Percentiles rank a stretch among this genome's conserved stretches.
Evolutionary conservation across 1,140 invertebrate genomes (phyloP).

Genomic region (Fopius arisanus): DNA sequence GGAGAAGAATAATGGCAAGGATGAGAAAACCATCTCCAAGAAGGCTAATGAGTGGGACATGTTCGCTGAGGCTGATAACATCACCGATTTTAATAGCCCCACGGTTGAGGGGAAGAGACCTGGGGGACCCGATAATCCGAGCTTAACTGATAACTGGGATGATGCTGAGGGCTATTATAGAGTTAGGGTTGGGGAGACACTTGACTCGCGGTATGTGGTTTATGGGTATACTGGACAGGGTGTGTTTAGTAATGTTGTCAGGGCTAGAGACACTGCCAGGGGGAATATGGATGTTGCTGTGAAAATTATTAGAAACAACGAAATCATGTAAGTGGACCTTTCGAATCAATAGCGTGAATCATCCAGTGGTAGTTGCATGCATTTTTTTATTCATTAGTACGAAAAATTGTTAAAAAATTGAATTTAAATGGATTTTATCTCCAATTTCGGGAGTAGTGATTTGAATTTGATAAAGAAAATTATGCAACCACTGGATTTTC

Average conservation of each 20-base stretch:
- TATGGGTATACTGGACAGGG: slow-evolving; percentile 99
- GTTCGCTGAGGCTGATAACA: slow-evolving; percentile 90
- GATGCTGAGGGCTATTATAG: slow-evolving; percentile 98
- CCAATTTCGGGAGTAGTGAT: too few species aligned
- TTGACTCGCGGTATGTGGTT: slow-evolving; percentile 93
- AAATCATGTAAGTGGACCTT: slow-evolving; percentile 90
- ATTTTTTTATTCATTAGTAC: slow-evolving; percentile 11
- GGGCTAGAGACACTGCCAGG: slow-evolving; percentile 88
- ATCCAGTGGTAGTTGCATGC: not conserved
- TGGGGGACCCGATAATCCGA: slow-evolving; percentile 83
- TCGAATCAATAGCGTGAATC: not conserved
- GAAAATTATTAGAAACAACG: slow-evolving; percentile 99
- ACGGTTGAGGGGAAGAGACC: slow-evolving; percentile 74
- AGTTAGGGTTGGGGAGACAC: slow-evolving; percentile 92
- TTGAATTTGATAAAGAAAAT: too few species aligned
- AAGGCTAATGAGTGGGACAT: slow-evolving; percentile 80
- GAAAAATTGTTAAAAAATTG: too few species aligned
- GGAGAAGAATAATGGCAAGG: slow-evolving; percentile 52
- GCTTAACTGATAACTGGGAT: slow-evolving; percentile 98
- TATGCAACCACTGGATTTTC: too few species aligned
- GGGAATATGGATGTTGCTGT: slow-evolving; percentile 94
- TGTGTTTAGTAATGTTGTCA: slow-evolving; percentile 97
- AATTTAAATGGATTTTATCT: too few species aligned
- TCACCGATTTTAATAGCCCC: slow-evolving; percentile 82
- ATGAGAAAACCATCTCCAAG: slow-evolving; percentile 54